These are phyloP conservation scores for Taurulus bubalis DNA, from an alignment of 2,113 vertebrate genomes.

Conservation along the genomic window DNA sequence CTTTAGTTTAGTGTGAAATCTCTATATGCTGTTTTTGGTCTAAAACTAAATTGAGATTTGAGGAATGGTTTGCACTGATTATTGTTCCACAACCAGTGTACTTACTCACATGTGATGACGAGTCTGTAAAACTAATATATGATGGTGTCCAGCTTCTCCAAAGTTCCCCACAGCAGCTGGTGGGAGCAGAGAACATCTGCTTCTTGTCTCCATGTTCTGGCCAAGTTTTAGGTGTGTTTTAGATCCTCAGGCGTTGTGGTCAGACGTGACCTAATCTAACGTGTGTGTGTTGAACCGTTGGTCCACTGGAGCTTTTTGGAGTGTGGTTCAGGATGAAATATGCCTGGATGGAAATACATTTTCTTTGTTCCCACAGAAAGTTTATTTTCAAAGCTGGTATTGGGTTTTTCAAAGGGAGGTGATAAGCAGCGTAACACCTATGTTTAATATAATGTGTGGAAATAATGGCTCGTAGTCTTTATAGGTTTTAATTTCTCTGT, in stretches of 20 bases:
- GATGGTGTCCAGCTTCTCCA: conserved; percentile 63
- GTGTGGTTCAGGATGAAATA: conserved; percentile 30
- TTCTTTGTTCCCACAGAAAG: conserved; percentile 20
- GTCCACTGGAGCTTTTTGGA: conserved; percentile 11
- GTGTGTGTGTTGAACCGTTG: conserved; percentile 32
- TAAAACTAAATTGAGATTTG: neutral
- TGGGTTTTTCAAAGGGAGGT: neutral
- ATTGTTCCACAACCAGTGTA: neutral
- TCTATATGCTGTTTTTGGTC: neutral
- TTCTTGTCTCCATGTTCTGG: conserved; percentile 43
- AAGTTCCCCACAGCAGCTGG: conserved; percentile 72
- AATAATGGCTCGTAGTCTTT: conserved; percentile 22
- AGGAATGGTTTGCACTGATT: conserved; percentile 14
- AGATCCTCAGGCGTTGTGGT: conserved; percentile 35
- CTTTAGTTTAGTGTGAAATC: neutral
- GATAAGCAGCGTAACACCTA: neutral
- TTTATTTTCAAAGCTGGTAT: conserved; percentile 16
- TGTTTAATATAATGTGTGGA: conserved; percentile 32
- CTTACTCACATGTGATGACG: conserved; percentile 10
- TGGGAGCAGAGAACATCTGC: conserved; percentile 67
- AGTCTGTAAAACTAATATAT: conserved; percentile 55
- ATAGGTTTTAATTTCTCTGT: conserved; percentile 33
- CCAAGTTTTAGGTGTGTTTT: conserved; percentile 49
- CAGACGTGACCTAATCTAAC: conserved; percentile 37
- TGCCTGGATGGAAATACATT: conserved; percentile 6